Evolutionary conservation across 2,888 invertebrate species (phyloP).

Genomic region (Gnatocerus cornutus): DNA sequence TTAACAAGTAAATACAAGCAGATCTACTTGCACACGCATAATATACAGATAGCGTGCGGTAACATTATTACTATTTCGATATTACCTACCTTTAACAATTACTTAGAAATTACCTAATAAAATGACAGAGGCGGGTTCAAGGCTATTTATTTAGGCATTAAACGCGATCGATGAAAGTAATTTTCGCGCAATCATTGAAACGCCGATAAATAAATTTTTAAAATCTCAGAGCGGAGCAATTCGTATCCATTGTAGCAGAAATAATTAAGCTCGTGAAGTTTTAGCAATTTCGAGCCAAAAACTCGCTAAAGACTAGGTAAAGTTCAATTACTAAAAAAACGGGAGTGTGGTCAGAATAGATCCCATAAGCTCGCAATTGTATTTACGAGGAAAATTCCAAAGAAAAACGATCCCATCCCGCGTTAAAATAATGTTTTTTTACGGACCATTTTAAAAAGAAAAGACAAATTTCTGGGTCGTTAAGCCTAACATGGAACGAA

Average conservation of each 20-base stretch:
- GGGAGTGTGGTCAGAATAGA: not conserved
- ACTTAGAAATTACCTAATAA: conserved; percentile 37
- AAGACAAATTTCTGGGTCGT: conserved; percentile 42
- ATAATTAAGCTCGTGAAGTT: not conserved
- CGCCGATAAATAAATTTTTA: not conserved
- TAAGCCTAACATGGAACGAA: conserved; percentile 37
- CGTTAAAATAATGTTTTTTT: conserved; percentile 8
- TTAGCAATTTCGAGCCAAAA: not conserved
- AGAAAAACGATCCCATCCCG: not conserved
- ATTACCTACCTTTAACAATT: conserved; percentile 30
- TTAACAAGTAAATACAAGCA: conserved; percentile 10
- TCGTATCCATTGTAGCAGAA: not conserved
- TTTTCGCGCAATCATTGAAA: not conserved
- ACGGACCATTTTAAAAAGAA: conserved; percentile 37
- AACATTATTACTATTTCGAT: conserved; percentile 30
- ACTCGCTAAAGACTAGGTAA: not conserved
- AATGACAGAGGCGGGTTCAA: conserved; percentile 26
- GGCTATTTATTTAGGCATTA: conserved; percentile 25
- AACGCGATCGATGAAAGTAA: conserved; percentile 12
- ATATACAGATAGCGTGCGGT: conserved; percentile 31
- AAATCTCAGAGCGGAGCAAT: not conserved
- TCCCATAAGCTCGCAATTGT: conserved; percentile 2
- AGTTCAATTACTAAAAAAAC: not conserved
- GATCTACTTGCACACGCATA: conserved; percentile 27
- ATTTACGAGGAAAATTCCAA: not conserved